Evolutionary conservation across 2,113 vertebrate species (phyloP).

Genomic region (Smithornis capensis): DNA sequence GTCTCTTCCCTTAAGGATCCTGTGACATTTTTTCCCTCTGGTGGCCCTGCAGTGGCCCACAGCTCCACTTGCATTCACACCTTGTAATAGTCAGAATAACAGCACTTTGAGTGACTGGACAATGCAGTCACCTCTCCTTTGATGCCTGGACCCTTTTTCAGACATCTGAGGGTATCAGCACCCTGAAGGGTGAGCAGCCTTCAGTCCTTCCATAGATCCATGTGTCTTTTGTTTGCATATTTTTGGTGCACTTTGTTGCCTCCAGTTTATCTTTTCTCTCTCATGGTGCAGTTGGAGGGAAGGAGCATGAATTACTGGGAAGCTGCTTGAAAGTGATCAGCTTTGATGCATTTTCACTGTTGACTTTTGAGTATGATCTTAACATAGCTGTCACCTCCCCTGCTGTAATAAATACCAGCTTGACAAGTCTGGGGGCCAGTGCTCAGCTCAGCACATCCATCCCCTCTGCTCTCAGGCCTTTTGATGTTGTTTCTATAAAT

Average conservation of each 20-base stretch:
- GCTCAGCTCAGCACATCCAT: neutral
- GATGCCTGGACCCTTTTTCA: neutral
- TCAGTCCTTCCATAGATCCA: fast-evolving
- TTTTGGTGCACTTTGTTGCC: neutral
- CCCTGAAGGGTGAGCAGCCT: neutral
- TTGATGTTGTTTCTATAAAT: slow-evolving; percentile 30
- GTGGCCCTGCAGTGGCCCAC: neutral
- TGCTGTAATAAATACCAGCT: neutral
- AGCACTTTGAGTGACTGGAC: neutral
- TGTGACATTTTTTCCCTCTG: neutral
- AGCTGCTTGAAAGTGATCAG: neutral
- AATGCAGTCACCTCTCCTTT: neutral
- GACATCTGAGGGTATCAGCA: neutral
- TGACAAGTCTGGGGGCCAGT: neutral
- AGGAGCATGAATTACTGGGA: neutral
- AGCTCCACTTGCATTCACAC: fast-evolving
- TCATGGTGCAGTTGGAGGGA: fast-evolving
- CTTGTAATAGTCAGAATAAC: neutral
- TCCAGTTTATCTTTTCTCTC: neutral
- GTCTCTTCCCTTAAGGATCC: neutral
- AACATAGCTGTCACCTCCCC: neutral
- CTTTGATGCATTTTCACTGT: neutral
- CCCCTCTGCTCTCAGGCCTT: neutral
- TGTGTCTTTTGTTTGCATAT: neutral
- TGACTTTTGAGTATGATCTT: neutral